Percentiles rank a stretch among this genome's conserved stretches.
Evolutionary conservation across 2,797 vertebrate species (phyloP).

Genomic region (Poecilia picta): DNA sequence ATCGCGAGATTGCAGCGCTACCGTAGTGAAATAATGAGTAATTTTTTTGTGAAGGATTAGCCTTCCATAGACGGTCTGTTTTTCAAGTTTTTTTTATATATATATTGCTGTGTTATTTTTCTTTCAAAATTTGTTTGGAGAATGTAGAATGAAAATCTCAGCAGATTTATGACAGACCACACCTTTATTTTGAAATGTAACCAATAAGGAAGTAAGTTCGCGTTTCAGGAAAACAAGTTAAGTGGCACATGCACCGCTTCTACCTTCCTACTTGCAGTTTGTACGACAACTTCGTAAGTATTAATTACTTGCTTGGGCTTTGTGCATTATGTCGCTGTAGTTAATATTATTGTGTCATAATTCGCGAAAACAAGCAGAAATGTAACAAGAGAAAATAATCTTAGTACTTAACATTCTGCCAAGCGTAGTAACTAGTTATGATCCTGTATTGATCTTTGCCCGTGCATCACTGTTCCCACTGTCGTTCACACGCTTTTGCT

Average conservation of each 20-base stretch:
- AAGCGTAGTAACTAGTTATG: neutral
- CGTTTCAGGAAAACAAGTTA: slow-evolving; percentile 12
- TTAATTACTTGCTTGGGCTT: neutral
- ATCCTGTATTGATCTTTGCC: neutral
- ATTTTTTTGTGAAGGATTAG: neutral
- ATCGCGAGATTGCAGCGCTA: slow-evolving; percentile 54
- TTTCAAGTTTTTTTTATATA: neutral
- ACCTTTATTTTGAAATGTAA: slow-evolving; percentile 55
- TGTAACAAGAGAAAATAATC: neutral
- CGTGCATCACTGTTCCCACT: neutral
- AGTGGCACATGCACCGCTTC: neutral
- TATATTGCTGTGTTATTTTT: neutral
- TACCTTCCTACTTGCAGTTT: neutral
- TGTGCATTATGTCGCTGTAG: neutral
- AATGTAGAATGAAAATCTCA: rapidly evolving
- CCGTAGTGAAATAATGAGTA: neutral
- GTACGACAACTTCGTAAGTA: neutral
- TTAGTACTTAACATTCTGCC: neutral
- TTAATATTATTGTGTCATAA: neutral
- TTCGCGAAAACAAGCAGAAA: neutral
- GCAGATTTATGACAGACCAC: neutral
- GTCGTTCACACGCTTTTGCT: neutral
- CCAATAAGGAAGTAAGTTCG: slow-evolving; percentile 37
- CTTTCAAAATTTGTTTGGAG: rapidly evolving
- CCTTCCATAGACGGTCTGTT: rapidly evolving